These are phyloP conservation scores for Drosophila saltans DNA, from an alignment of 1,140 invertebrate genomes.

Conservation along the genomic window DNA sequence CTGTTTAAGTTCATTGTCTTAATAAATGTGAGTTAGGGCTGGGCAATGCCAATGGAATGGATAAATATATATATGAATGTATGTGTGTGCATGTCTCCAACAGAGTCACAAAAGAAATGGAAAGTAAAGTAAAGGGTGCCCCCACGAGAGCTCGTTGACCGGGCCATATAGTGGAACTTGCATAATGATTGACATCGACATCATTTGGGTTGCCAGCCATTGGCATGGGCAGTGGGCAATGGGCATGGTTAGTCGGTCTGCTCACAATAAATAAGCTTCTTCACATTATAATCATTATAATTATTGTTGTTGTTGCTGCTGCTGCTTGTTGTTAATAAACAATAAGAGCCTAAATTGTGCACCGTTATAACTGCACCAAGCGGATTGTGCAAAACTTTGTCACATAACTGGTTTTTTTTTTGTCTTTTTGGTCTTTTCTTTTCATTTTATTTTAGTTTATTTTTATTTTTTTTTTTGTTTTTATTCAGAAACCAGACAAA, in stretches of 20 bases:
- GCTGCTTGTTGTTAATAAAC: constrained; percentile 64
- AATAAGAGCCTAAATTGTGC: constrained; percentile 57
- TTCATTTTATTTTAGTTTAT: background rate
- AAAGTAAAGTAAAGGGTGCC: constrained; percentile 63
- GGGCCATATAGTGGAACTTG: constrained; percentile 56
- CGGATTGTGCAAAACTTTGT: constrained; percentile 59
- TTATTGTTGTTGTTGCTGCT: constrained; percentile 47
- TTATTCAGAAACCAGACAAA: constrained; percentile 1
- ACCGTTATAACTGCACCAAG: constrained; percentile 66
- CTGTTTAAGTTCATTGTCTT: constrained; percentile 62
- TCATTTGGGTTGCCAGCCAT: constrained; percentile 23
- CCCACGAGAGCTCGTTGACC: constrained; percentile 64
- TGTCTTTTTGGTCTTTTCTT: constrained; percentile 45
- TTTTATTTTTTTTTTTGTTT: background rate
- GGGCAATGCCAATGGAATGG: constrained; percentile 61
- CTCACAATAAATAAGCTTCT: constrained; percentile 50
- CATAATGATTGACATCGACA: constrained; percentile 74
- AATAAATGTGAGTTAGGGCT: constrained; percentile 55
- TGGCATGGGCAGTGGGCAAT: background rate
- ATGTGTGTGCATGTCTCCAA: constrained; percentile 27
- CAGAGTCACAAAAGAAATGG: constrained; percentile 71
- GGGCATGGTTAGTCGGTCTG: background rate
- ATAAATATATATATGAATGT: constrained; percentile 6
- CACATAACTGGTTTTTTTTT: constrained; percentile 65
- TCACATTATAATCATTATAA: constrained; percentile 33